phyloP scores from a whole-genome alignment of 30 jellyfish, hydroid and myxozoan species.

The Chrysaora quinquecirrha region DNA sequence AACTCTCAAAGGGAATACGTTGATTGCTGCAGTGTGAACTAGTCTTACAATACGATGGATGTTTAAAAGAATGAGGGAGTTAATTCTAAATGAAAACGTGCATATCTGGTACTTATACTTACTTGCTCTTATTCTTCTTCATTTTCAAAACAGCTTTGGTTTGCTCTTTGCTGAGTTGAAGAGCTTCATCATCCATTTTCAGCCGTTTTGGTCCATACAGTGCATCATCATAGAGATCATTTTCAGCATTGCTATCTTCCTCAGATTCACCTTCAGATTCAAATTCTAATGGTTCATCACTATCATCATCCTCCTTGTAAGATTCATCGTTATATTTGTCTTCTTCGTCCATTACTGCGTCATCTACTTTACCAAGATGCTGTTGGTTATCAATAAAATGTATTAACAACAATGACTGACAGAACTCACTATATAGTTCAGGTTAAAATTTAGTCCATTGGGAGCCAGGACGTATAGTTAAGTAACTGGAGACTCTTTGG shows the following conservation, averaged over 20 bases:
- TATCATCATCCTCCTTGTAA: slow-evolving; percentile 64
- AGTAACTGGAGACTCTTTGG: too few relatives aligned
- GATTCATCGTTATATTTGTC: slow-evolving; percentile 53
- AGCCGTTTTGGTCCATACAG: slow-evolving; percentile 81
- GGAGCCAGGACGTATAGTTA: too few relatives aligned
- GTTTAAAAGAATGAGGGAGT: too few relatives aligned
- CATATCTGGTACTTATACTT: too few relatives aligned
- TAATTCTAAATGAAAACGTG: too few relatives aligned
- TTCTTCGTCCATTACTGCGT: slow-evolving; percentile 20
- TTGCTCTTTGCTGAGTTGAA: slow-evolving; percentile 55
- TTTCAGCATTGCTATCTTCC: slow-evolving; percentile 62
- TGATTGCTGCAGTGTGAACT: too few relatives aligned
- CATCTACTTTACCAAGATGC: slow-evolving; percentile 60
- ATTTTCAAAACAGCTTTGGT: slow-evolving; percentile 37
- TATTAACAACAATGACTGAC: too few relatives aligned
- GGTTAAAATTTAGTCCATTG: too few relatives aligned
- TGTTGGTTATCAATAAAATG: too few relatives aligned
- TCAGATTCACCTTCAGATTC: slow-evolving; percentile 75
- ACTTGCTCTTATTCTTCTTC: slow-evolving; percentile 44
- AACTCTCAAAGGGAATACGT: too few relatives aligned
- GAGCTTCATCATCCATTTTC: slow-evolving; percentile 57
- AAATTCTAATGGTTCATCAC: slow-evolving; percentile 57
- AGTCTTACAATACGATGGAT: too few relatives aligned
- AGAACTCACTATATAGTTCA: too few relatives aligned
- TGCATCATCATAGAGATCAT: slow-evolving; percentile 81